phyloP scores from a whole-genome alignment of 2,888 invertebrate genomes.

The Brenthis hecate region DNA sequence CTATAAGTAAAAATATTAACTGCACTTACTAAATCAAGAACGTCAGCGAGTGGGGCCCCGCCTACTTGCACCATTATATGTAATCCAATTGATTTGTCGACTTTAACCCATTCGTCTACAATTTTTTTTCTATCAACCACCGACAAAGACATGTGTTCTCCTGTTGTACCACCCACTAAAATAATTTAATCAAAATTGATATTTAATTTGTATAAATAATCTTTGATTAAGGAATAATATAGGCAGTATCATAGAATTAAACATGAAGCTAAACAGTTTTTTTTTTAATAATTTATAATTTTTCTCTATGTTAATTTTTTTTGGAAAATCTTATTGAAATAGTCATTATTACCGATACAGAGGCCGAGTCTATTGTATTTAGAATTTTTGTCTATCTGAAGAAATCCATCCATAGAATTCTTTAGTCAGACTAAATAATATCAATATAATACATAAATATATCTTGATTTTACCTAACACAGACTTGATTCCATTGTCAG shows the following conservation, averaged over 20 bases:
- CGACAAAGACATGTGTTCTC: slow-evolving; percentile 89
- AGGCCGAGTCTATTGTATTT: no score
- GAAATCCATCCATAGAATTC: no score
- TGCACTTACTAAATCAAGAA: slow-evolving; percentile 83
- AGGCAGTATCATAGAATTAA: no score
- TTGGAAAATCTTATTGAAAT: no score
- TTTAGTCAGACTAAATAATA: not conserved
- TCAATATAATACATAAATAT: not conserved
- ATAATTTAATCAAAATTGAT: not conserved
- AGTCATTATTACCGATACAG: no score
- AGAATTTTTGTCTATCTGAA: no score
- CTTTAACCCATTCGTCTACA: slow-evolving; percentile 86
- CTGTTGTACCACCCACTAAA: slow-evolving; percentile 89
- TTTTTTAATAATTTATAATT: no score
- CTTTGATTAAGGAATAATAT: not conserved
- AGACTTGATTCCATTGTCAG: slow-evolving; percentile 83
- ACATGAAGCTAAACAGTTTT: no score
- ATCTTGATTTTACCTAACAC: slow-evolving; percentile 82
- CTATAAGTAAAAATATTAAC: not conserved
- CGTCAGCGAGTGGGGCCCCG: slow-evolving; percentile 87
- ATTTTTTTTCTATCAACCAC: slow-evolving; percentile 86
- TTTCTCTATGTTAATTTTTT: no score
- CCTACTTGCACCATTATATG: slow-evolving; percentile 90
- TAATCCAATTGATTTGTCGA: slow-evolving; percentile 80
- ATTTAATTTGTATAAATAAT: not conserved